Base-by-base conservation (phyloP, 2,888 invertebrate species). In the Salpingus planirostris region DNA sequence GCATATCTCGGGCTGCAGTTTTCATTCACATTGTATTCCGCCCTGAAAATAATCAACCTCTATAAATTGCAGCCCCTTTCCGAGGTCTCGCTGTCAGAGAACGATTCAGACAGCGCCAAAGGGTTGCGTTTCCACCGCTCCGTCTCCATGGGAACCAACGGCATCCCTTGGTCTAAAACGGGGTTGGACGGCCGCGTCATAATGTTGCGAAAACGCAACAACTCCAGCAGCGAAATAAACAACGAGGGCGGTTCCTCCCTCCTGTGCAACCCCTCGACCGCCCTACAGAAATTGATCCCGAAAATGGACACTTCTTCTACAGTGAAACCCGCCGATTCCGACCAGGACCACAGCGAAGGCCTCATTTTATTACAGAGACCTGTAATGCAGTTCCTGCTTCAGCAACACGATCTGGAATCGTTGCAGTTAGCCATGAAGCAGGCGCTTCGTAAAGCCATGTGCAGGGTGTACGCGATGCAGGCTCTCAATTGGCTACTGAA, bases 401-500 rank as follows among this genome's bases (percentile, higher is more conserved):
- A 85, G 39, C 79, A 84, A 38, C 86, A 92, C 51, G 90, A 95
- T 58, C 69, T 96, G 24, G 84, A 85, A 14, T 76, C 81, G 1
- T 67, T 93, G 27, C 79, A 86, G 42, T 73, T 85, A 37, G 87
- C 88, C 23, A 89, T 96, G 83, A 84, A 86, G 42, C 85, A 90
- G 38, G 85, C 92, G 1, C 68, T 96, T 33, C 59, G 84, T 13
- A 78, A 82, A 33, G 83, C 84, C 28, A 81, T 81, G 18, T 77
- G 89, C 55, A 66, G 91, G 38, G 85, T 92, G 50, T 80, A 86
- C 64, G 86, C 91, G 2, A 80, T 95, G 73, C 90, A 92, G 73
- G 92, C 93, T 0, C 69, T 96, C 47, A 95, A 95, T 60, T 98
- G 97, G 97, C 66, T 98, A 12, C 66, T 97, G 25, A 76, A 91